A percentile compares a stretch with the other conserved stretches of the same genome.
Evolutionary conservation across 35 echinoderm and acorn worm species (phyloP).

Genomic region (Amphiura filiformis): DNA sequence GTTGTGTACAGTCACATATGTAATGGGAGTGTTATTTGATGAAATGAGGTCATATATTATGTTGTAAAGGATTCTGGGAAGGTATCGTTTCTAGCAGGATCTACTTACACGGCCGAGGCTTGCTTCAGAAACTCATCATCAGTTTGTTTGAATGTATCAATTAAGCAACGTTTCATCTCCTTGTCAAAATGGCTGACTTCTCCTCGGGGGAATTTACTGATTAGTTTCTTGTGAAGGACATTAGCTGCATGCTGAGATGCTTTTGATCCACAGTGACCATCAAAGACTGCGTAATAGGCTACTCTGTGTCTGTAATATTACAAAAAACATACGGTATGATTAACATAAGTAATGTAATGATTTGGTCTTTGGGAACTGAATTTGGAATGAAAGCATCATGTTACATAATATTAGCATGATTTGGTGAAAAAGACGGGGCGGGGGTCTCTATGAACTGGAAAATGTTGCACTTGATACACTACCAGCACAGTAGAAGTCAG

Average conservation of each 20-base stretch:
- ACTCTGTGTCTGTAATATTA: conserved; percentile 55
- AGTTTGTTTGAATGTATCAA: conserved; percentile 79
- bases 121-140: conserved; percentile 94
- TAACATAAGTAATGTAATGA: not conserved
- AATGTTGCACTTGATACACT: no score
- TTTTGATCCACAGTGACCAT: conserved; percentile 83
- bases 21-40: no score
- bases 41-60: no score
- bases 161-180: conserved; percentile 85
- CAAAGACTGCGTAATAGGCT: conserved; percentile 89
- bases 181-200: conserved; percentile 60
- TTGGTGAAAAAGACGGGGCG: no score
- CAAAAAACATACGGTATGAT: not conserved
- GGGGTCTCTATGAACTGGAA: no score
- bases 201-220: conserved; percentile 64
- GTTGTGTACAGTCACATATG: no score
- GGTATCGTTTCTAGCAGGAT: not conserved
- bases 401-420: not conserved
- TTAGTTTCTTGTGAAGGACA: conserved; percentile 62
- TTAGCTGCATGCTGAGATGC: conserved; percentile 69
- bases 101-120: conserved; percentile 72
- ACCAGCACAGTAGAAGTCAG: no score
- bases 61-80: no score
- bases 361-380: not conserved
- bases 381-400: no score